phyloP scores from a whole-genome alignment of 1,140 invertebrate genomes.

The Drosophila nigromelanica region DNA sequence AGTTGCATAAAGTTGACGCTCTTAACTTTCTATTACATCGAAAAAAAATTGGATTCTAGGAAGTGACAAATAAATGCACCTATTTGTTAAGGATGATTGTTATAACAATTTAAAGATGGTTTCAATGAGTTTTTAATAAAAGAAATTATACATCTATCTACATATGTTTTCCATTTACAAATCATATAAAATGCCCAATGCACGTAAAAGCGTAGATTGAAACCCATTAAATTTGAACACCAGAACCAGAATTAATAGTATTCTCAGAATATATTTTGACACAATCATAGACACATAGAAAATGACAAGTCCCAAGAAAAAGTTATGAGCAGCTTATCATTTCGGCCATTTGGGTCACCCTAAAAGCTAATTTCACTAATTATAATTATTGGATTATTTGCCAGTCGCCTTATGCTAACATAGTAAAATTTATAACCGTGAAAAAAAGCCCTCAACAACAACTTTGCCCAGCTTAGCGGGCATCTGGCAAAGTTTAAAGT shows the following conservation, averaged over 20 bases:
- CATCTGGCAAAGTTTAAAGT: conserved; percentile 63
- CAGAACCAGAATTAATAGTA: too few relatives aligned
- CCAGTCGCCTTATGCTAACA: conserved; percentile 49
- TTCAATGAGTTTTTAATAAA: too few relatives aligned
- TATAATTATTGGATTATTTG: conserved; percentile 75
- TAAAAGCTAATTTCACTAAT: conserved; percentile 69
- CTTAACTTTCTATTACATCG: conserved; percentile 11
- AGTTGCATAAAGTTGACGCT: conserved; percentile 27
- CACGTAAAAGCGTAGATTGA: too few relatives aligned
- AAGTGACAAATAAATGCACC: conserved; percentile 14
- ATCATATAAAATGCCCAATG: too few relatives aligned
- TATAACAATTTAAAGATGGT: too few relatives aligned
- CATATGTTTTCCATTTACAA: too few relatives aligned
- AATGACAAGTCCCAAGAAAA: background rate
- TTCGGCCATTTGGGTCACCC: conserved; percentile 10
- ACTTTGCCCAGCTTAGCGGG: conserved; percentile 18
- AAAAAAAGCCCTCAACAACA: conserved; percentile 16
- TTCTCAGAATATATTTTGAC: background rate
- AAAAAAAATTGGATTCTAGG: conserved; percentile 11
- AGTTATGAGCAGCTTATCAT: conserved; percentile 13
- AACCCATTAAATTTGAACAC: too few relatives aligned
- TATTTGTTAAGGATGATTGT: background rate
- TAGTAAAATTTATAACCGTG: conserved; percentile 65
- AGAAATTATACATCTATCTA: too few relatives aligned
- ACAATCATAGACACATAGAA: background rate